Evolutionary conservation across 2,888 invertebrate genomes (phyloP).

Genomic region (Watsonalla binaria): DNA sequence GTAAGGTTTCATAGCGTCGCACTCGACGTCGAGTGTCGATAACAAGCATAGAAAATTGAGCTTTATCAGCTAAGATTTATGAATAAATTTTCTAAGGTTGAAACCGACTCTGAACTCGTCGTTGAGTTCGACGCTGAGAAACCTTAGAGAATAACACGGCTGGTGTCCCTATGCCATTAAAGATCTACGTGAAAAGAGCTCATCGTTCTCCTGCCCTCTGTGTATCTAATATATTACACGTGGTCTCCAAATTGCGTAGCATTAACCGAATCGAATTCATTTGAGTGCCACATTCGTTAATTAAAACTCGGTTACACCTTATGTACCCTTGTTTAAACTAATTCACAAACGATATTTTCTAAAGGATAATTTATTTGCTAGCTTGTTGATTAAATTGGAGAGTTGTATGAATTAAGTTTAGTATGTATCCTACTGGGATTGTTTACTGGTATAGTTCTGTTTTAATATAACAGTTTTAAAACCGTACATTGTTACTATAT

Average conservation of each 20-base stretch:
- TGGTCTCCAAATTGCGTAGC: conserved; percentile 39
- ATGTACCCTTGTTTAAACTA: conserved; percentile 23
- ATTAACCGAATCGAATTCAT: conserved; percentile 50
- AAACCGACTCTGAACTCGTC: too few relatives aligned
- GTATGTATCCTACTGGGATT: too few relatives aligned
- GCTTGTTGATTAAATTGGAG: not conserved
- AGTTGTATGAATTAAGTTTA: not conserved
- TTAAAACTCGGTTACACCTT: conserved; percentile 40
- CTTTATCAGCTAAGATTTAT: too few relatives aligned
- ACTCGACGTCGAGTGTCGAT: too few relatives aligned
- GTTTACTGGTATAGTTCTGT: too few relatives aligned
- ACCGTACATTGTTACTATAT: too few relatives aligned
- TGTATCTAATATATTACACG: conserved; percentile 24
- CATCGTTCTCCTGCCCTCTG: conserved; percentile 7
- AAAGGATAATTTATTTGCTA: conserved; percentile 6
- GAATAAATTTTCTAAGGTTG: too few relatives aligned
- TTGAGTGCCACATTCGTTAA: conserved; percentile 43
- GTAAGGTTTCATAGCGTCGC: too few relatives aligned
- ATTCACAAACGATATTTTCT: conserved; percentile 39
- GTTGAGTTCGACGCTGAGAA: too few relatives aligned
- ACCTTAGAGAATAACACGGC: not conserved
- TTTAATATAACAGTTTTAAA: too few relatives aligned
- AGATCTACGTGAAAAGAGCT: not conserved
- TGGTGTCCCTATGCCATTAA: too few relatives aligned
- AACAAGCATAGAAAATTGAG: too few relatives aligned